Conservation (phyloP, 2,797 vertebrate genomes). For the Melanotaenia boesemani region DNA sequence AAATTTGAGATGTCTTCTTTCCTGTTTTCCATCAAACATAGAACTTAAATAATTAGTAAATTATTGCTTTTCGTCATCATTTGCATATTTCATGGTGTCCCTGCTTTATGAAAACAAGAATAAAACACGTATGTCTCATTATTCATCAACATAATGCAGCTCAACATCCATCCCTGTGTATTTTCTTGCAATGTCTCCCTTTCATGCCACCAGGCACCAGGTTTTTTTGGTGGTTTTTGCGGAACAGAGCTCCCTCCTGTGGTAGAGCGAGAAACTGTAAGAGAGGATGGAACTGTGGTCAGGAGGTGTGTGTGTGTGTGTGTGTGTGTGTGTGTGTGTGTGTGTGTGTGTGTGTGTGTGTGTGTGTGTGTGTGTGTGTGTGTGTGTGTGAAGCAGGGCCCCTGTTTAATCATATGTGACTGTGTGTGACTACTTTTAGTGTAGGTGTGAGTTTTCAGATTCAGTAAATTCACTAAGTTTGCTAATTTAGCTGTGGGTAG, state of each 20-base stretch:
- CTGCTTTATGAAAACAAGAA: neutral
- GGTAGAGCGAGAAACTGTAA: constrained; percentile 87
- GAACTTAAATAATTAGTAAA: neutral
- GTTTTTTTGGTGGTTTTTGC: constrained; percentile 85
- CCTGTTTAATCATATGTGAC: neutral
- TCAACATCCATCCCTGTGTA: neutral
- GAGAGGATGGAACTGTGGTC: constrained; percentile 89
- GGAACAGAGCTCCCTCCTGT: constrained; percentile 85
- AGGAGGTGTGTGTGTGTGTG: constrained; percentile 88
- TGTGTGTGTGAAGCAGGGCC: neutral
- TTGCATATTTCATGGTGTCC: neutral
- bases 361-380: constrained; percentile 80
- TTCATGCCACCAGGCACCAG: constrained; percentile 84
- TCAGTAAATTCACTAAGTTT: constrained; percentile 6
- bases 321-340: neutral
- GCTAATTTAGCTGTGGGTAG: neutral
- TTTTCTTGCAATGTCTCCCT: constrained; percentile 19
- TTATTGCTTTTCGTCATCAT: neutral
- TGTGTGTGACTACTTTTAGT: neutral
- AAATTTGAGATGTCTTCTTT: neutral
- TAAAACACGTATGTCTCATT: neutral
- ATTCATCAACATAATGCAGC: neutral
- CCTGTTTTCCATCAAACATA: neutral
- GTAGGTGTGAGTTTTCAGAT: neutral
- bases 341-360: neutral